Conservation (phyloP, 2,113 vertebrate genomes). For the Myrmophylax atrothorax region DNA sequence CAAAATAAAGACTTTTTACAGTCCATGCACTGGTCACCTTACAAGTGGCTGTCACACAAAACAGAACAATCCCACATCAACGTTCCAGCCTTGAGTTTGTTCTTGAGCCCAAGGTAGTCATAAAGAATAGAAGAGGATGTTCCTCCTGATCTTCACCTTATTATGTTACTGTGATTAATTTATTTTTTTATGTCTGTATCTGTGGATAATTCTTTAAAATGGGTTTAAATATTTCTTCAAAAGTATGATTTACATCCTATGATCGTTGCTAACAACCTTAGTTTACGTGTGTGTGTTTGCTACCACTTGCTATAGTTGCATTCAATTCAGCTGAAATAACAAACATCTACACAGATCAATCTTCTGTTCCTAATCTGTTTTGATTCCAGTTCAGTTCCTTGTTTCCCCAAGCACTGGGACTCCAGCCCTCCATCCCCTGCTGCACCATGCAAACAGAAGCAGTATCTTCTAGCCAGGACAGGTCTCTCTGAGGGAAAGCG, state of each 20-base stretch:
- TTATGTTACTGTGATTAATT: not conserved
- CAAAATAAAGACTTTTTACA: not conserved
- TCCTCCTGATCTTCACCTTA: not conserved
- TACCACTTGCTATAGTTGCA: not conserved
- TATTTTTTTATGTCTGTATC: not conserved
- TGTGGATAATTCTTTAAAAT: not conserved
- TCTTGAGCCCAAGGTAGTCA: not conserved
- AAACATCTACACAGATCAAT: not conserved
- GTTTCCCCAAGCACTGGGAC: not conserved
- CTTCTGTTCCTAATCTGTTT: not conserved
- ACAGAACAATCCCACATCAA: not conserved
- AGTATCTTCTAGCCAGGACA: not conserved
- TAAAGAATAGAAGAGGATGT: not conserved
- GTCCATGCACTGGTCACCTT: not conserved
- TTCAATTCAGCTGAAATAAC: not conserved
- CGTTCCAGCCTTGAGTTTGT: not conserved
- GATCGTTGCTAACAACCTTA: not conserved
- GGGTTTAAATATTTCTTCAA: not conserved
- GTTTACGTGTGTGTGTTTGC: not conserved
- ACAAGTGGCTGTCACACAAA: not conserved
- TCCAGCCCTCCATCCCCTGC: not conserved
- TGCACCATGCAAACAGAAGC: not conserved
- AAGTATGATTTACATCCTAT: not conserved
- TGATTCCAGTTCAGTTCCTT: not conserved
- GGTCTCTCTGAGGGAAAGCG: not conserved